Evolutionary conservation across 2,888 invertebrate genomes (phyloP), one percentile per base, ranked within the genome.

Genomic region (Anthrax anthrax): DNA sequence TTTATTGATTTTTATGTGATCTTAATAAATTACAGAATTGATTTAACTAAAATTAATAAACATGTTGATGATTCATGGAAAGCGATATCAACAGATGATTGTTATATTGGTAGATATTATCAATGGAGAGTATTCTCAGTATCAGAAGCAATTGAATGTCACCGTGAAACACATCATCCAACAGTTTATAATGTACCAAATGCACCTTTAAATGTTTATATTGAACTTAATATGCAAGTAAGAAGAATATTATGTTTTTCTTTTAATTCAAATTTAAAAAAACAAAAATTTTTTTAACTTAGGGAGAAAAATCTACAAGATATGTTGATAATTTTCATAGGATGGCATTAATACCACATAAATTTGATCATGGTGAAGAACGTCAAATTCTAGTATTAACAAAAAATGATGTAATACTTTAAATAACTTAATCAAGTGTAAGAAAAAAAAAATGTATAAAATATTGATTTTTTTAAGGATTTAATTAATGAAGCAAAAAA

Each of bases 91-190:
- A 49, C 67, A 54, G 80, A 85, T 64, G 70, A 89, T 70, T 78
- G 85, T 51, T 83, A 72, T 58, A 60, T 73, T 6, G 60, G 67
- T 1, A 72, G 65, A 52, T 74, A 72, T 57, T 78, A 76, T 54
- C 71, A 72, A 51, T 73, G 73, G 69, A 71, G 70, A 47, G 67
- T 77, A 49, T 84, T 82, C 66, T 66, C 80, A 0, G 77, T 89
- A 2, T 70, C 72, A 16, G 86, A 90, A 57, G 91, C 90, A 0
- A 72, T 94, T 14, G 69, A 76, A 51, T 79, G 78, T 48, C 85
- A 89, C 57, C 74, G 82, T 42, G 87, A 92, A 65, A 79, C 80
- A 0, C 85, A 89, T 63, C 83, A 88, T 62, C 85, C 89, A 0
- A 77, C 83, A 1, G 81, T 91, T 70, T 84, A 79, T 57, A 85